Base-by-base conservation (phyloP, 2,113 vertebrate species). In the Columba janthina region DNA sequence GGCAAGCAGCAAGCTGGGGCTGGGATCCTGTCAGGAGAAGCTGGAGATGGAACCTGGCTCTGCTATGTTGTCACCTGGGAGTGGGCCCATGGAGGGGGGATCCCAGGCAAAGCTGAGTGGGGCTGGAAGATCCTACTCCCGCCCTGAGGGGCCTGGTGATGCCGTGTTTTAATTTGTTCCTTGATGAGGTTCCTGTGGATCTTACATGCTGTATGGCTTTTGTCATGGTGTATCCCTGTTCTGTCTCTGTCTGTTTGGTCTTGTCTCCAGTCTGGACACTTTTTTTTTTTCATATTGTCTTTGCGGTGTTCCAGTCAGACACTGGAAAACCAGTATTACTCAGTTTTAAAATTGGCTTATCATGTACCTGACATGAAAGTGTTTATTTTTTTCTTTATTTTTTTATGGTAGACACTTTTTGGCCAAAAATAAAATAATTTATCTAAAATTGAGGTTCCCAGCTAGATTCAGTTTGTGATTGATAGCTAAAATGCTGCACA, bases 1-100 rank as follows among this genome's bases (percentile, higher is more conserved):
- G 3, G 16, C 66, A 42, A 42, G 34, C 28, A 48, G 38, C 0
- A 7, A 64, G 9, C 13, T 0, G 0, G 51, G 15, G 28, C 62
- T 71, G 40, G 9, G 28, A 13, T 48, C 9, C 31, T 80, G 4
- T 42, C 53, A 36, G 84, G 48, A 57, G 38, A 48, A 81, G 31
- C 2, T 67, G 56, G 38, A 69, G 79, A 64, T 3, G 5, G 60
- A 65, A 73, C 9, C 34, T 34, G 11, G 7, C 38, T 8, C 6
- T 10, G 51, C 40, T 19, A 2, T 13, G 46, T 32, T 56, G 50
- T 38, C 25, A 3, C 50, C 24, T 66, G 61, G 19, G 22, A n/a
- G 21, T 5, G 34, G 15, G 17, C 16, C 22, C n/a, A 20, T 18
- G 7, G 26, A 12, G 14, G 9, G 3, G 10, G 21, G 6, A 8